Conservation (phyloP, 1,140 invertebrate species). For the Drosophila paulistorum region DNA sequence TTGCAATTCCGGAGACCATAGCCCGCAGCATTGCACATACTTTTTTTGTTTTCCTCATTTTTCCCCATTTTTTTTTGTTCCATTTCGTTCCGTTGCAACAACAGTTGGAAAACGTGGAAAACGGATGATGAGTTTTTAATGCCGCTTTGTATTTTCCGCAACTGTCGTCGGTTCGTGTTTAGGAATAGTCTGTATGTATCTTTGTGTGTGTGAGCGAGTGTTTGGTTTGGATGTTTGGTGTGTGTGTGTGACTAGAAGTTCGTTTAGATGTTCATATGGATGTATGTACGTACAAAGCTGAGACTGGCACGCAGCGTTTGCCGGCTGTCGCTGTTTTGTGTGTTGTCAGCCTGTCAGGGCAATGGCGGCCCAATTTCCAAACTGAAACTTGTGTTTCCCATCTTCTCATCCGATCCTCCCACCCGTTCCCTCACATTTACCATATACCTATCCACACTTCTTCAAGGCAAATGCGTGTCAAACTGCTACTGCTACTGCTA, state of each 20-base stretch:
- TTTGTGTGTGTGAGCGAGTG: neutral
- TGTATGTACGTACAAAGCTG: conserved; percentile 36
- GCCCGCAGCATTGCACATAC: conserved; percentile 26
- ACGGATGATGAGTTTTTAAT: conserved; percentile 69
- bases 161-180: conserved; percentile 31
- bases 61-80: conserved; percentile 23
- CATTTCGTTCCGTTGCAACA: conserved; percentile 28
- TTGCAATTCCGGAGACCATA: conserved; percentile 36
- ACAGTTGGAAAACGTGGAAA: conserved; percentile 17
- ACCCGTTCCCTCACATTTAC: neutral
- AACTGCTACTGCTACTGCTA: conserved; percentile 31
- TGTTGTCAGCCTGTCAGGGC: conserved; percentile 49
- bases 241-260: neutral
- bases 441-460: neutral
- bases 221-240: conserved; percentile 23
- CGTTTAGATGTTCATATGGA: conserved; percentile 7
- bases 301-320: conserved; percentile 66
- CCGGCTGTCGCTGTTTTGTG: conserved; percentile 37
- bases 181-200: neutral
- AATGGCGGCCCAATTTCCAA: conserved; percentile 65
- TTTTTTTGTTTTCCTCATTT: conserved; percentile 10
- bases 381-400: conserved; percentile 57
- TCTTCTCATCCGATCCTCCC: conserved; percentile 2
- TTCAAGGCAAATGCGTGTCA: conserved; percentile 65
- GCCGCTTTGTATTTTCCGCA: conserved; percentile 46